These are phyloP conservation scores for Zeus faber DNA, from an alignment of 2,113 vertebrate species.

Conservation along the genomic window DNA sequence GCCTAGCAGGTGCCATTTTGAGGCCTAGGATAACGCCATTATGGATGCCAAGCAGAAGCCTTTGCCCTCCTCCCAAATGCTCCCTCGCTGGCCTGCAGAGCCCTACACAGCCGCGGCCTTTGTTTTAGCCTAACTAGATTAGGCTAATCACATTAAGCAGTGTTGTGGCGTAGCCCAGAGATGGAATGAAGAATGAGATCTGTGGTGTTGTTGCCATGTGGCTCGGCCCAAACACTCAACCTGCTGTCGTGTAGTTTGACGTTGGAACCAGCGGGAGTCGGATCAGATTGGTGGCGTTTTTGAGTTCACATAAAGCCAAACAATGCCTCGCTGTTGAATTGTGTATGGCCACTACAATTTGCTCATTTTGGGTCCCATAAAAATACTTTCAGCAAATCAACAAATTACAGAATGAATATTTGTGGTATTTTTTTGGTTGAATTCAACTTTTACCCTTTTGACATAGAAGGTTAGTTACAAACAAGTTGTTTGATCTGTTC, in stretches of 20 bases:
- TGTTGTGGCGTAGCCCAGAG: constrained; percentile 43
- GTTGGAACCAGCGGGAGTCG: background rate
- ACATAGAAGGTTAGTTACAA: too few species aligned
- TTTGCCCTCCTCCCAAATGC: constrained; percentile 12
- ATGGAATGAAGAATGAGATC: constrained; percentile 48
- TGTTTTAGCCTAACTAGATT: constrained; percentile 70
- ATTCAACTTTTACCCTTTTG: too few species aligned
- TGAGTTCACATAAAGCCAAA: too few species aligned
- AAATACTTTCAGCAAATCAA: too few species aligned
- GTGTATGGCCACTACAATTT: too few species aligned
- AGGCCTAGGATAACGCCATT: constrained; percentile 23
- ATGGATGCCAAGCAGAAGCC: constrained; percentile 34
- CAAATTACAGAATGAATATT: too few species aligned
- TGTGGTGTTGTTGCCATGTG: constrained; percentile 51
- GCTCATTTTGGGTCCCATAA: too few species aligned
- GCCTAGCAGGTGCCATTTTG: constrained; percentile 37
- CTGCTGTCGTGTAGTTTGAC: background rate
- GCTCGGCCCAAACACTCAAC: constrained; percentile 36
- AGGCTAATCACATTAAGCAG: constrained; percentile 71
- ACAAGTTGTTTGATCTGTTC: too few species aligned
- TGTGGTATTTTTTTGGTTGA: too few species aligned
- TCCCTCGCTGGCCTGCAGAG: constrained; percentile 36
- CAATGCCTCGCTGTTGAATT: too few species aligned
- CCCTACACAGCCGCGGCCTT: constrained; percentile 48
- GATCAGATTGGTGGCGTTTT: too few species aligned